phyloP scores from a whole-genome alignment of 2,888 invertebrate genomes.

The Heteropelma amictum region DNA sequence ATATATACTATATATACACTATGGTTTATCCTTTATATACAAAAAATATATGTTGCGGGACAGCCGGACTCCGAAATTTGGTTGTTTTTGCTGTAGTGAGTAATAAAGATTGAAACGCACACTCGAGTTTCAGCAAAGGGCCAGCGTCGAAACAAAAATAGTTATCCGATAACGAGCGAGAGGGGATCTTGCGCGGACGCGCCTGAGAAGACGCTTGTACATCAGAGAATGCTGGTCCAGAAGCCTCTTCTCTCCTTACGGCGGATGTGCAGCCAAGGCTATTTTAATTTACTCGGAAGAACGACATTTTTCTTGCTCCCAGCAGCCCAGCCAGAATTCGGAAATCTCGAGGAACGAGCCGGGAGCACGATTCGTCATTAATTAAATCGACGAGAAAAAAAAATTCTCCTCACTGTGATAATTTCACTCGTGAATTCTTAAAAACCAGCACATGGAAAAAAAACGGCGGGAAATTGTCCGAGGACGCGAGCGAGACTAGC shows the following conservation, averaged over 20 bases:
- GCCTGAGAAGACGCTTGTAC: no score
- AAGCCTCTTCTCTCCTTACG: conserved; percentile 3
- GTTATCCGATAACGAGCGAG: conserved; percentile 55
- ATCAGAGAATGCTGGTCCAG: neutral
- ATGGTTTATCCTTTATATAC: no score
- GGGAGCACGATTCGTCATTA: no score
- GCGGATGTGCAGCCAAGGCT: conserved; percentile 56
- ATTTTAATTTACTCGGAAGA: conserved; percentile 63
- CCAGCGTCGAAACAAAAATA: conserved; percentile 66
- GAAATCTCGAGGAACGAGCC: neutral
- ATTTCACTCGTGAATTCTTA: neutral
- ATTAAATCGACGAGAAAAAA: neutral
- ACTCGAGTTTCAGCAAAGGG: conserved; percentile 24
- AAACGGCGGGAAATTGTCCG: conserved; percentile 30
- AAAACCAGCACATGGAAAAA: neutral
- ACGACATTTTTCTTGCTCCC: neutral
- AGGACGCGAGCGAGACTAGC: neutral
- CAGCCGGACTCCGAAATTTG: conserved; percentile 20
- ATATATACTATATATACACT: no score
- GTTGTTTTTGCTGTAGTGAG: neutral
- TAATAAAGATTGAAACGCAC: conserved; percentile 22
- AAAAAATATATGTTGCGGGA: neutral
- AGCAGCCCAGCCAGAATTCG: neutral
- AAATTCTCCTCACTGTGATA: neutral
- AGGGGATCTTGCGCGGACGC: conserved; percentile 24